Evolutionary conservation across 2,888 invertebrate genomes (phyloP), one percentile per base, ranked within the genome.

Genomic region (Thalpophila matura): DNA sequence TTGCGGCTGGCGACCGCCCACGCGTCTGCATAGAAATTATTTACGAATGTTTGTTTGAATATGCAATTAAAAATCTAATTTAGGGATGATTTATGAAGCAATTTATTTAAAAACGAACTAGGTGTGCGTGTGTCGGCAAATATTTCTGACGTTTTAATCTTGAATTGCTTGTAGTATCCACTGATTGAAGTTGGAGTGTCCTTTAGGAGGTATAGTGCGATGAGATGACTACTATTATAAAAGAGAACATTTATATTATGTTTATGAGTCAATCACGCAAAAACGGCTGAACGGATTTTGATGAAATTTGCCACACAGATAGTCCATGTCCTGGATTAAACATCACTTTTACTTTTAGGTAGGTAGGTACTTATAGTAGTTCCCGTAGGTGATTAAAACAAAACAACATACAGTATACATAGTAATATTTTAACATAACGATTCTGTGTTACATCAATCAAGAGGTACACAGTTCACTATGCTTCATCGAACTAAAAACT

Each of bases 61-160:
- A 56, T 43, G 55, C 60, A 69, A 73, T 73, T 73, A 73, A 69
- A 73, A 54, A 40, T 65, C 50, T 73, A 65, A 65, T 73, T 73
- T 47, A 42, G 50, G 54, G 33, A 45, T 69, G 73, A 69, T 73
- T 69, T 69, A 69, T 69, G 46, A 47, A 38, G 54, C 60, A 55
- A 61, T 73, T 73, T 47, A 54, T 64, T 53, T 71, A 22, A 56
- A 55, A 56, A 22, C 63, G 18, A 43, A 63, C 55, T 46, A 56
- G 40, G 27, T 46, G 16, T 10, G 43, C 54, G 64, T 64, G 70
- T 53, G 62, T 24, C 46, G 18, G 45, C 20, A 0, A 58, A 50
- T 57, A 37, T 54, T 67, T 40, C 35, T 31, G 53, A 12, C 27
- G 14, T 9, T 29, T 42, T 14, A 51, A 40, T 42, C n/a, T 14